Base-by-base conservation (phyloP, 2,888 invertebrate species). In the Habrosyne pyritoides region DNA sequence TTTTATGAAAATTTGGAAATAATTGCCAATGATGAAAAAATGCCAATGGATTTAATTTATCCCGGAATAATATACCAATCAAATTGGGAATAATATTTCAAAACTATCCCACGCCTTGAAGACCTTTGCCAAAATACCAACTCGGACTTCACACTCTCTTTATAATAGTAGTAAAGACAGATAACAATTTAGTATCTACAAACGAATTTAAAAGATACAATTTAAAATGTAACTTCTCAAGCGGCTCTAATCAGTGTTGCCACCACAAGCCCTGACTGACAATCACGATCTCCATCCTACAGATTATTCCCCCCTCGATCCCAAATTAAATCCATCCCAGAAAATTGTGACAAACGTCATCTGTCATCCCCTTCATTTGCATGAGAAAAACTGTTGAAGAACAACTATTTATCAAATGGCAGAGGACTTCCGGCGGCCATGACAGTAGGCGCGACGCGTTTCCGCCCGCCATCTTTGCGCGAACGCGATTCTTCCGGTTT, bases 321-420 rank as follows among this genome's bases (percentile, higher is more conserved):
- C 82, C 83, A 91, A 92, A 91, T 91, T 90, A 91, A 92, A 91
- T 91, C 87, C 87, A 86, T 87, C 87, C 86, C 81, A 85, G 87
- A 84, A 86, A 88, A 90, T 91, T 89, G 91, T 91, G 90, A 91
- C 91, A 89, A 91, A 84, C 85, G 83, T 85, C 81, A 91, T 92
- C 84, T 87, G 90, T 92, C 91, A 92, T 91, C 82, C 85, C 89
- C 91, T 89, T 91, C 90, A 91, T 91, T 91, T 92, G 90, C 91
- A 91, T 91, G 87, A 89, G 89, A 91, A 91, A 91, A 91, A 91
- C 91, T 87, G 83, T 85, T 86, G 83, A 89, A 90, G 91, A 91
- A 91, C 91, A 91, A 91, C 91, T 92, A 92, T 92, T 92, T 92
- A 91, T 92, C 91, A 92, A 92, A 91, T 88, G 83, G 90, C 82